Evolutionary conservation across 35 echinoderm and acorn worm species (phyloP).

Genomic region (Patiria miniata): DNA sequence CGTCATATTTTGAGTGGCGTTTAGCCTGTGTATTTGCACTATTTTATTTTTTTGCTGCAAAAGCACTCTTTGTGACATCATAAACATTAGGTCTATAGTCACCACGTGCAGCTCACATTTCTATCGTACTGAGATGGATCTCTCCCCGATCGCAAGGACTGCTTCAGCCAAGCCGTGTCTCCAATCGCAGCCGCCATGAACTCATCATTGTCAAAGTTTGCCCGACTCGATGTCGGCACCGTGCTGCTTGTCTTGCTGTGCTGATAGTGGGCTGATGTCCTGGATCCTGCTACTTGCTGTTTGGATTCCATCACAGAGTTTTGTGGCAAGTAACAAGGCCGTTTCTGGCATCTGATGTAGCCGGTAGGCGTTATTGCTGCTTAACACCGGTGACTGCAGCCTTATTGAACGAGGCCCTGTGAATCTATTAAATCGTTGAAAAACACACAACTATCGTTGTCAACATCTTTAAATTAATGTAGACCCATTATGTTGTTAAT

Average conservation of each 20-base stretch:
- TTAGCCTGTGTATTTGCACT: too few species aligned
- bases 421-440: too few species aligned
- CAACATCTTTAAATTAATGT: too few species aligned
- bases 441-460: too few species aligned
- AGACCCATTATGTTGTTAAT: too few species aligned
- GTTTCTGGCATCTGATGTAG: constrained; percentile 60
- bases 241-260: neutral
- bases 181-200: constrained; percentile 99
- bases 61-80: neutral
- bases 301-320: too few species aligned
- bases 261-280: neutral
- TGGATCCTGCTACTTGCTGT: neutral
- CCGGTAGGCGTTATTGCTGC: too few species aligned
- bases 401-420: too few species aligned
- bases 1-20: too few species aligned
- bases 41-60: too few species aligned
- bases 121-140: constrained; percentile 81
- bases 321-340: constrained; percentile 11
- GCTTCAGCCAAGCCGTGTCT: constrained; percentile 98
- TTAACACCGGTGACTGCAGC: too few species aligned
- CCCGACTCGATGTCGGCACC: neutral
- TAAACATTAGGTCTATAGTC: neutral
- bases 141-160: constrained; percentile 81
- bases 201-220: constrained; percentile 65
- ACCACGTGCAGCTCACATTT: constrained; percentile 59